Evolutionary conservation across 2,888 invertebrate species (phyloP), one percentile per base, ranked within the genome.

Genomic region (Alentia gelatinosa): DNA sequence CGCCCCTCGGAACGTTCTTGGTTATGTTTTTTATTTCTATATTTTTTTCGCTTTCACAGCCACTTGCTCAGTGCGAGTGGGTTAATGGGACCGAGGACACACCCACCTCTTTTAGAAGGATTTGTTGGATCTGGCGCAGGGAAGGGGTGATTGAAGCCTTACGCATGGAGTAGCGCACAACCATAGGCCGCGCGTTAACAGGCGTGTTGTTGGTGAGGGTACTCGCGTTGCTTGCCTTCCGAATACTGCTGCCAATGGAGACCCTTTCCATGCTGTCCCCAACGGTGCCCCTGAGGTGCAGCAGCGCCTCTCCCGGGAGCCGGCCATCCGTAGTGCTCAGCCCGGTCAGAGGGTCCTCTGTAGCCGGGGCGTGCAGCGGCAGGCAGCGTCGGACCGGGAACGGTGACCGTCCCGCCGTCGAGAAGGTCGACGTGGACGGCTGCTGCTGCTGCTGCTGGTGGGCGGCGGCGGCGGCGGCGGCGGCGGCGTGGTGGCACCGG

Each of bases 131-230:
- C 79, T 90, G 90, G n/a, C 74, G 68, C 35, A 90, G 56, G 19
- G 90, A 90, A 26, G 90, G 90, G 50, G 90, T 90, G 39, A 90
- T 90, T 30, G 90, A 90, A 12, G 90, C 83, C 42, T 79, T 90
- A 12, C 90, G 90, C 47, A 90, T 37, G n/a, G 90, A 90, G 90
- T 79, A 79, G n/a, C 90, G 35, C 37, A 90, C 79, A 19, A 75
- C 90, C 40, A 75, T 47, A 63, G 90, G 75, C 23, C 90, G 90
- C 26, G 74, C 90, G 35, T 86, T 86, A 47, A 50, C 86, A 12
- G 86, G 86, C 30, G 86, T 86, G 86, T 42, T 47, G 86, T 86
- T 86, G 86, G 86, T 86, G 86, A 86, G 86, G n/a, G 86, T 86
- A 30, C 47, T 47, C 9, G 86, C 86, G 47, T 86, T 86, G 86